phyloP scores from a whole-genome alignment of 1,140 invertebrate species.

The Camponotus pennsylvanicus region DNA sequence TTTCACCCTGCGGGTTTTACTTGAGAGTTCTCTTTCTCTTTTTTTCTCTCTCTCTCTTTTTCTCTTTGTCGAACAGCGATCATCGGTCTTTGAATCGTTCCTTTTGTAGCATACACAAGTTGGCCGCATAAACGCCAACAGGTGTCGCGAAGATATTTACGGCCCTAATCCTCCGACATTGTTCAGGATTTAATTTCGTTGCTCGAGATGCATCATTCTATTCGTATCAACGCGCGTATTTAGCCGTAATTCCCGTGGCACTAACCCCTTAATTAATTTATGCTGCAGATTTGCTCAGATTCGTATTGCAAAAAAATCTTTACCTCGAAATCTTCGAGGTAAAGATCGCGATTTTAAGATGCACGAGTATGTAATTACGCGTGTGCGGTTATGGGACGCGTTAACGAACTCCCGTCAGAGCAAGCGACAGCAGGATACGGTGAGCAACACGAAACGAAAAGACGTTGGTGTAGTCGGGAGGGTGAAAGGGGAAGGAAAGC shows the following conservation, averaged over 20 bases:
- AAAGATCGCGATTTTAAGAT: conserved; percentile 26
- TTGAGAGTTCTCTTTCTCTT: background rate
- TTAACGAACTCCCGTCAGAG: conserved; percentile 52
- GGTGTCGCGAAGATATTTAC: background rate
- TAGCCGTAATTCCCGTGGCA: background rate
- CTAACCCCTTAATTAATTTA: background rate
- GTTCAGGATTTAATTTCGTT: background rate
- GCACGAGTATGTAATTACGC: conserved; percentile 53
- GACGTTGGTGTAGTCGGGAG: conserved; percentile 39
- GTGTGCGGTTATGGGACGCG: conserved; percentile 25
- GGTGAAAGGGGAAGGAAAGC: conserved; percentile 34
- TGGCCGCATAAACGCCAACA: background rate
- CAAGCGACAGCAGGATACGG: conserved; percentile 46
- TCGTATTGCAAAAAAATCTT: background rate
- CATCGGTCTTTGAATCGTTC: background rate
- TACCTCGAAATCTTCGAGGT: background rate
- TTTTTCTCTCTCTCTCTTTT: too few species aligned
- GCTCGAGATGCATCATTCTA: background rate
- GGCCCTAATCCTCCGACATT: background rate
- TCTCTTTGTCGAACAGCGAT: background rate
- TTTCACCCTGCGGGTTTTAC: background rate
- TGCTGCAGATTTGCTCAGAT: background rate
- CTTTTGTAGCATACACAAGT: background rate
- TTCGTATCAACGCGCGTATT: background rate
- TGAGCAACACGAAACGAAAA: conserved; percentile 62